Conservation (phyloP, 1,140 invertebrate species). For the Thereuonema tuberculata region DNA sequence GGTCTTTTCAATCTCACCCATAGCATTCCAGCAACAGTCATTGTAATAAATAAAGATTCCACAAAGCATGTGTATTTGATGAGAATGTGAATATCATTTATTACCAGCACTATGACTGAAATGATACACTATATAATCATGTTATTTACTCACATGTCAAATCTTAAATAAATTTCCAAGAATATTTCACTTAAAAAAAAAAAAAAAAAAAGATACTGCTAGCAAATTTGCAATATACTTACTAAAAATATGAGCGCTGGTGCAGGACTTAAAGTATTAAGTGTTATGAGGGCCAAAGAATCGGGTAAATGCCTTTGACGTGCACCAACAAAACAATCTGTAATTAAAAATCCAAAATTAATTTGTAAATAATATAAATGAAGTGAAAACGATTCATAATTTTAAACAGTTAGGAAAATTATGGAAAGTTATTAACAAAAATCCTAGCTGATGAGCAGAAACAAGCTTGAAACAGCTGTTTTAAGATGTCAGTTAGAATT, state of each 20-base stretch:
- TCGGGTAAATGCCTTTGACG: slow-evolving; percentile 76
- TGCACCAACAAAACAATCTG: slow-evolving; percentile 89
- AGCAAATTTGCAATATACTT: no score
- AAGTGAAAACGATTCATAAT: no score
- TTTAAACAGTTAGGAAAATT: no score
- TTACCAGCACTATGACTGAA: slow-evolving; percentile 35
- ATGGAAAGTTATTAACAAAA: no score
- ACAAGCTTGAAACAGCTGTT: no score
- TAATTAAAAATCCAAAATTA: no score
- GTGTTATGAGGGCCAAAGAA: slow-evolving; percentile 72
- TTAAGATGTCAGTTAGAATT: no score
- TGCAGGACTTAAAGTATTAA: slow-evolving; percentile 71
- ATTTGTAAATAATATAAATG: no score
- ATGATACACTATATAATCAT: slow-evolving; percentile 28
- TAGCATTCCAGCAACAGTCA: slow-evolving; percentile 37
- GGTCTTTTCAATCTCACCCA: slow-evolving; percentile 33
- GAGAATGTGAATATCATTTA: slow-evolving; percentile 36
- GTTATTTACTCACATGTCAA: background rate
- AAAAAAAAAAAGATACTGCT: background rate
- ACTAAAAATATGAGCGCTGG: slow-evolving; percentile 85
- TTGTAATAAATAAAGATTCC: slow-evolving; percentile 37
- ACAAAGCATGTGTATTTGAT: slow-evolving; percentile 43
- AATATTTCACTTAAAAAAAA: slow-evolving; percentile 15
- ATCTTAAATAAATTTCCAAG: no score
- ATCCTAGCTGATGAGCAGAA: no score